These are phyloP conservation scores for Peromyscus polionotus DNA, from an alignment of 2,113 vertebrate genomes.

Conservation along the genomic window DNA sequence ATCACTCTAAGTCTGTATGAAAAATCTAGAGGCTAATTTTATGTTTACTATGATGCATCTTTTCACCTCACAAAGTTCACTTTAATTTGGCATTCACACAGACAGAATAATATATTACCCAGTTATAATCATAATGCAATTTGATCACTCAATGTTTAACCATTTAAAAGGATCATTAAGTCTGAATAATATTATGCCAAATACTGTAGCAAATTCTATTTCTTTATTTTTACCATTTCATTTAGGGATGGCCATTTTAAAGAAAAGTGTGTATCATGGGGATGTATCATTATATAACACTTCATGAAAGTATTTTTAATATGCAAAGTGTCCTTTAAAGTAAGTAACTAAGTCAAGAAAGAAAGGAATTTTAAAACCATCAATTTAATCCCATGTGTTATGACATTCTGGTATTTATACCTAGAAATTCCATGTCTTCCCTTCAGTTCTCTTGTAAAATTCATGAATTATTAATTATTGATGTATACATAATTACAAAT, in stretches of 20 bases:
- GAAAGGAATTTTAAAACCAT: not conserved
- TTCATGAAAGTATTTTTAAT: not conserved
- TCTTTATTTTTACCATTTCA: not conserved
- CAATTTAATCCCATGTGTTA: not conserved
- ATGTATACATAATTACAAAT: not conserved
- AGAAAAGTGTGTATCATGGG: not conserved
- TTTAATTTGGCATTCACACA: slow-evolving; percentile 31
- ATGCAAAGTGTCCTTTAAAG: not conserved
- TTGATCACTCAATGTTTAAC: not conserved
- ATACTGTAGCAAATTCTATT: not conserved
- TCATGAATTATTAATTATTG: not conserved
- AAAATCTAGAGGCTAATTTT: not conserved
- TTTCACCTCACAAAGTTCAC: not conserved
- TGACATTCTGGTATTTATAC: not conserved
- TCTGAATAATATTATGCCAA: not conserved
- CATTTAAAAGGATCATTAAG: not conserved
- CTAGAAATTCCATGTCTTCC: not conserved
- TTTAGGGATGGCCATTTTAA: not conserved
- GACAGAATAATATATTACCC: not conserved
- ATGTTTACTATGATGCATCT: not conserved
- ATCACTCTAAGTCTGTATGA: not conserved
- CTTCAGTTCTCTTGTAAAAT: not conserved
- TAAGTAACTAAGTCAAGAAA: not conserved
- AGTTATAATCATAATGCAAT: not conserved
- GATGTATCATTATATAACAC: not conserved